Evolutionary conservation across 2,113 vertebrate genomes (phyloP), one percentile per base, ranked within the genome.

Genomic region (Hiodon tergisus): DNA sequence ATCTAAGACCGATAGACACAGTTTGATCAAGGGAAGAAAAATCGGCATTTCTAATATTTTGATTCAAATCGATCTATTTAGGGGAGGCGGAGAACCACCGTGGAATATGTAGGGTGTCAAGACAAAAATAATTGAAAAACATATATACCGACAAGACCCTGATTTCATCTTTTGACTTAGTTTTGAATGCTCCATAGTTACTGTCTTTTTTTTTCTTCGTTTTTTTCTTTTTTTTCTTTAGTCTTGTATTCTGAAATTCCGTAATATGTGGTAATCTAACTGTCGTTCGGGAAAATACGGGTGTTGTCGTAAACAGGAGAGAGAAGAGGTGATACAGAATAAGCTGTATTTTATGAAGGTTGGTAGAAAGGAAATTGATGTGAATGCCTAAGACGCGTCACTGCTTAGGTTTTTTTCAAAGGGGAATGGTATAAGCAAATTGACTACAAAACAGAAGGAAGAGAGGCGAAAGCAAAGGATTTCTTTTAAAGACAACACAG

Each of bases 241-340:
- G 67, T 62, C 76, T 74, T 82, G 72, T 54, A 31, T 47, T 10
- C 46, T 59, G 31, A 46, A 75, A 17, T 54, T 17, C 6, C 50
- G 47, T 75, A 75, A 68, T 67, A 81, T 72, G 77, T 61, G 55
- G 54, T 67, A 78, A 84, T 79, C 78, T 84, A 81, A 77, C 61
- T 61, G 65, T 75, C 72, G 63, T 67, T 48, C 75, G 78, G 81
- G 50, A 46, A 78, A 78, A 84, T 78, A 85, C 67, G 62, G 69
- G 82, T 77, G 67, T 67, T 76, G 65, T 70, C 58, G 75, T 53
- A 6, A 6, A 72, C 68, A 65, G 66, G 54, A n/a, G 58, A 77
- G 58, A 3, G 16, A 57, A 61, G 53, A 54, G 31, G 76, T 77
- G 67, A 5, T 71, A 63, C 68, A 71, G 52, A 69, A 53, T 71